Base-by-base conservation (phyloP, 2,888 invertebrate genomes). In the Ferrisia virgata region DNA sequence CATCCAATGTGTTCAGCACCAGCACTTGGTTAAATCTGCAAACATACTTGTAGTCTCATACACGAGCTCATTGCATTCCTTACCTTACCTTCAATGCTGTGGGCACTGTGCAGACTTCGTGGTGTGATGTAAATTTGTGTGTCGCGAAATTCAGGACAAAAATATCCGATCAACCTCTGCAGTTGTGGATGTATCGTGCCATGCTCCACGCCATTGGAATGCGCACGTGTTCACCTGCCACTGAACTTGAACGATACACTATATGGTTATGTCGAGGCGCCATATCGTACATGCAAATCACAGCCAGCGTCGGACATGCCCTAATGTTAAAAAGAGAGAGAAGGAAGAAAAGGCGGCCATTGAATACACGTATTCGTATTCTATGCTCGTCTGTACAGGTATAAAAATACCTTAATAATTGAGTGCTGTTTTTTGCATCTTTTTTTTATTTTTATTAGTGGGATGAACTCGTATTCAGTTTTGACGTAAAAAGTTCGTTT, bases 261-360 rank as follows among this genome's bases (percentile, higher is more conserved):
- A 40, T 40, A n/a, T 18, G 47, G 47, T 47, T 47, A 47, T 47
- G n/a, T 47, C 47, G 18, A 47, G 58, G 58, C 58, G 58, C 58
- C 58, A 28, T 64, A 64, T 64, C 58, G 58, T 64, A 64, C 58
- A 64, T 64, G 58, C 58, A 64, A 64, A 64, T 64, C 58, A 28
- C 58, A 64, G 47, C 47, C 47, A 47, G 47, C 47, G n/a, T 47
- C 47, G 3, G 47, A 47, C 47, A 47, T 47, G 47, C 47, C 47
- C 47, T 18, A 18, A 47, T n/a, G 0, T 6, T 47, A 6, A 47
- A 43, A 13, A 40, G 13, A 6, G n/a, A 47, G n/a, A 47, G 1
- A 47, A 47, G 18, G 18, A 4, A n/a, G 18, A 18, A 47, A 47
- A 47, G 18, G 18, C 47, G 47, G 47, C 18, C 47, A 47, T 18